Conservation (phyloP, 1,140 invertebrate genomes). For the Heliconius hewitsoni region DNA sequence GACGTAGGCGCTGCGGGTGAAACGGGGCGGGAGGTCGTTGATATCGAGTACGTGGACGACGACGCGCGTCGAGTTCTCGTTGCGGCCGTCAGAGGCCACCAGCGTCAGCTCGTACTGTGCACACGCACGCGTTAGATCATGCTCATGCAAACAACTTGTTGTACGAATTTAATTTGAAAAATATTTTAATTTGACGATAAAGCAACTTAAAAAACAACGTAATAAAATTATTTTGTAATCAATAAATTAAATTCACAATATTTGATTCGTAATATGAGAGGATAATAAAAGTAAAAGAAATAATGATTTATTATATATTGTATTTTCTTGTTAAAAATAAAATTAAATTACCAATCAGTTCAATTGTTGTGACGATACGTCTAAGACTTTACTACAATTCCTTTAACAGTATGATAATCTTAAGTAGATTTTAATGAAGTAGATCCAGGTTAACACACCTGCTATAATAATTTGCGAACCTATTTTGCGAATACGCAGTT, state of each 20-base stretch:
- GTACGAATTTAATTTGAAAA: conserved; percentile 30
- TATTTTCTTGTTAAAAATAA: too few relatives aligned
- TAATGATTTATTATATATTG: too few relatives aligned
- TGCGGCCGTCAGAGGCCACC: conserved; percentile 92
- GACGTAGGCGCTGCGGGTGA: conserved; percentile 86
- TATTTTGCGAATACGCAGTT: too few relatives aligned
- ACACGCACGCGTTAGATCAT: conserved; percentile 72
- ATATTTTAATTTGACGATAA: not conserved
- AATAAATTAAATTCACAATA: not conserved
- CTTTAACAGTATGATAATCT: too few relatives aligned
- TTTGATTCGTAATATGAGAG: too few relatives aligned
- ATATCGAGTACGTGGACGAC: conserved; percentile 89
- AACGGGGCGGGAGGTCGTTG: conserved; percentile 91
- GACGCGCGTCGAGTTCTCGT: conserved; percentile 91
- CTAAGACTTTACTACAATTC: too few relatives aligned
- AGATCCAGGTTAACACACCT: not conserved
- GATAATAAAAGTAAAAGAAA: too few relatives aligned
- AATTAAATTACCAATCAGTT: too few relatives aligned
- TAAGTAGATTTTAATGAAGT: too few relatives aligned
- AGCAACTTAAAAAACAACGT: not conserved
- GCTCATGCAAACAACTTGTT: conserved; percentile 59
- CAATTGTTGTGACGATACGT: too few relatives aligned
- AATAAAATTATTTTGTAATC: not conserved
- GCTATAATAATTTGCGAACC: not conserved
- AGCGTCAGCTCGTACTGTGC: conserved; percentile 91